Evolutionary conservation across 2,888 invertebrate species (phyloP).

Genomic region (Alloplasta piceator): DNA sequence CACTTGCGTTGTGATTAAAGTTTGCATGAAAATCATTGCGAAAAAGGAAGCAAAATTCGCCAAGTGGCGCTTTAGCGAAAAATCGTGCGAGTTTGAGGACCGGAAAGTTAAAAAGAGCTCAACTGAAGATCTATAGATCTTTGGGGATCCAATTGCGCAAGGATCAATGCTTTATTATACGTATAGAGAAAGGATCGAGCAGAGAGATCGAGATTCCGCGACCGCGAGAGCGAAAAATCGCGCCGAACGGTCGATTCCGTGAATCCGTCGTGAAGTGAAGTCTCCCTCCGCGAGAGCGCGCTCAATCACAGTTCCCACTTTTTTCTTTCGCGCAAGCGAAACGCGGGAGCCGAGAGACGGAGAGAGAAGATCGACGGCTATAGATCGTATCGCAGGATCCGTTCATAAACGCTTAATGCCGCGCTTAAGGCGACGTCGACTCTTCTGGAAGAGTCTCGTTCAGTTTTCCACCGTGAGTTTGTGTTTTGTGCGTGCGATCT

Average conservation of each 20-base stretch:
- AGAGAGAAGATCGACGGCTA: constrained; percentile 42
- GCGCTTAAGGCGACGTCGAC: constrained; percentile 46
- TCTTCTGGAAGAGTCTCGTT: constrained; percentile 48
- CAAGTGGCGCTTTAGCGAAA: no score
- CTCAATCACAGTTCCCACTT: constrained; percentile 34
- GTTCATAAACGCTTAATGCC: constrained; percentile 65
- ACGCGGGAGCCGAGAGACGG: no score
- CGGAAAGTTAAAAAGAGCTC: no score
- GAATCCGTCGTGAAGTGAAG: constrained; percentile 36
- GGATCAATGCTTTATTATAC: no score
- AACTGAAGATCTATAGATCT: no score
- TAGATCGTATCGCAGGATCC: constrained; percentile 60
- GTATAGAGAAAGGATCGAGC: constrained; percentile 7
- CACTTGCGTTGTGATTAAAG: no score
- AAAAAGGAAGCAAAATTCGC: no score
- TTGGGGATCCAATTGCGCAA: no score
- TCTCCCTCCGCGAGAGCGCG: constrained; percentile 39
- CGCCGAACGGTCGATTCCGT: constrained; percentile 56
- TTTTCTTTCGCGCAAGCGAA: constrained; percentile 37
- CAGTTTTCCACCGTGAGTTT: constrained; percentile 24
- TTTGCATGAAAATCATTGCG: no score
- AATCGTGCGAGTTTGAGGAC: no score
- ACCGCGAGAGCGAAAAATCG: constrained; percentile 55
- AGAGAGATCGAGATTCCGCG: constrained; percentile 43
- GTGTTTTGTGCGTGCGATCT: not conserved